phyloP scores from a whole-genome alignment of 2,113 vertebrate species.

The Crypturellus undulatus region DNA sequence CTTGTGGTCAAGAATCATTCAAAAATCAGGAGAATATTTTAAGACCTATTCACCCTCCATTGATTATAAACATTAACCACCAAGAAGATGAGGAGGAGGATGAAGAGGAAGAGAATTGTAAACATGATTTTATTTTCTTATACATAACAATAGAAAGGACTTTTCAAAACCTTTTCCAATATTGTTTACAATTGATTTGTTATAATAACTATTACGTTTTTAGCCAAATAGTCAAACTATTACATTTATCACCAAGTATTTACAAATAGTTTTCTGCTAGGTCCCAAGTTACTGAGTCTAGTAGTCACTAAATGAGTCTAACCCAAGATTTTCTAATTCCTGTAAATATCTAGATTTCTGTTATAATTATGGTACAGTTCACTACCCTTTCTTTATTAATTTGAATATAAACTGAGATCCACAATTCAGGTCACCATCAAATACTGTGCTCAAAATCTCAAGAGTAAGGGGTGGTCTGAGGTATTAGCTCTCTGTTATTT shows the following conservation, averaged over 20 bases:
- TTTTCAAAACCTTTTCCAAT: background rate
- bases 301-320: background rate
- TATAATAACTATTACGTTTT: background rate
- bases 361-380: background rate
- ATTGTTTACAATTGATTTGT: background rate
- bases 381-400: background rate
- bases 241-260: background rate
- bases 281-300: background rate
- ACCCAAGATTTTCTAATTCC: background rate
- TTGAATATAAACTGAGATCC: background rate
- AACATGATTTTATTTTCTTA: constrained; percentile 7
- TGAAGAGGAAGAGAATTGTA: constrained; percentile 65
- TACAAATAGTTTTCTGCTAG: background rate
- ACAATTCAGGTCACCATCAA: background rate
- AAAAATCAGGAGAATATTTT: constrained; percentile 49
- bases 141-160: background rate
- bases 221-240: background rate
- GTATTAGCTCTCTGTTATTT: background rate
- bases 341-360: background rate
- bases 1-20: constrained; percentile 40
- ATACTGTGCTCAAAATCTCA: background rate
- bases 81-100: constrained; percentile 71
- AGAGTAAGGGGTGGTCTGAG: background rate
- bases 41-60: constrained; percentile 69
- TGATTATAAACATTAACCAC: constrained; percentile 70